phyloP scores from a whole-genome alignment of 2,113 vertebrate species.

The Rhinolophus sinicus region DNA sequence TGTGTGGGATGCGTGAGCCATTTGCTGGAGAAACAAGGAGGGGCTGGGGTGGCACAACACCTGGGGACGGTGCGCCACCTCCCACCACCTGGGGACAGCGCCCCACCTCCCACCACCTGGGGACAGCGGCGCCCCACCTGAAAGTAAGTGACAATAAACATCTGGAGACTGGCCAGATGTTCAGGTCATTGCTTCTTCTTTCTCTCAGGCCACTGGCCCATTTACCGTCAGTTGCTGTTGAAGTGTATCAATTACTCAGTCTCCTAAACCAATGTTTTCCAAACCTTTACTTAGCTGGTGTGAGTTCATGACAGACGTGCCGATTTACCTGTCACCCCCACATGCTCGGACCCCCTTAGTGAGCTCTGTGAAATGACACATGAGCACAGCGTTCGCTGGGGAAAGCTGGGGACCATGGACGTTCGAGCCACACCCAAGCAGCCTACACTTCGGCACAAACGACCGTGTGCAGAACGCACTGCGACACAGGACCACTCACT shows the following conservation, averaged over 20 bases:
- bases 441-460: neutral
- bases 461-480: too few relatives aligned
- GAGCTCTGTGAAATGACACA: neutral
- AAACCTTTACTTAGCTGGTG: neutral
- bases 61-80: too few relatives aligned
- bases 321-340: neutral
- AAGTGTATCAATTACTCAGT: neutral
- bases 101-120: too few relatives aligned
- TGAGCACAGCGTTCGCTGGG: neutral
- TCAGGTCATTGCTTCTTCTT: too few relatives aligned
- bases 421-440: neutral
- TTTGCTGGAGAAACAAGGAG: neutral
- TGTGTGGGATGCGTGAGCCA: fast-evolving
- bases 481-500: neutral
- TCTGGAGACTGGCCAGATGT: neutral
- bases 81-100: too few relatives aligned
- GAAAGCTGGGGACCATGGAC: fast-evolving
- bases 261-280: neutral
- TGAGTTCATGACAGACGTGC: too few relatives aligned
- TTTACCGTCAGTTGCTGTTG: neutral
- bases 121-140: too few relatives aligned
- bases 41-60: too few relatives aligned
- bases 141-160: too few relatives aligned
- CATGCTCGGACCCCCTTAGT: neutral
- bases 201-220: neutral